phyloP scores from a whole-genome alignment of 2,888 invertebrate genomes.

The Diadegma fenestrale region DNA sequence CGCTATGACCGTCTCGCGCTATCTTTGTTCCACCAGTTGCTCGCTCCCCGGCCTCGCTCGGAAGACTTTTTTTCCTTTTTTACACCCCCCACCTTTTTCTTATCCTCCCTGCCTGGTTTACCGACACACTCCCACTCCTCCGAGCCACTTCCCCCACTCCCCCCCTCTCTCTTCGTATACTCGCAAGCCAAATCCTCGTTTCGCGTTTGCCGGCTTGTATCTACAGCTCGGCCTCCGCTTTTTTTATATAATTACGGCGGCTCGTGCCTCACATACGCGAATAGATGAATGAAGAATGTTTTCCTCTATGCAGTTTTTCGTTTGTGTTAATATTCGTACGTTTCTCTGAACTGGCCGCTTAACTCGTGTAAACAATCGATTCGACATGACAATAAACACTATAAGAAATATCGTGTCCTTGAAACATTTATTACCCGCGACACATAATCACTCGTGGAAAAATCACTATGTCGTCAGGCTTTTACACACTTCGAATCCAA shows the following conservation, averaged over 20 bases:
- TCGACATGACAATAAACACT: conserved; percentile 41
- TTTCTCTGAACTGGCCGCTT: conserved; percentile 2
- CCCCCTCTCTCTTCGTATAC: not conserved
- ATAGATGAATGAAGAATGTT: conserved; percentile 7
- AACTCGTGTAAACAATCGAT: conserved; percentile 20
- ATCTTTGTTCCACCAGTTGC: not conserved
- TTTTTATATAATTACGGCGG: conserved; percentile 33
- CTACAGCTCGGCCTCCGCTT: not conserved
- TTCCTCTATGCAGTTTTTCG: conserved; percentile 1
- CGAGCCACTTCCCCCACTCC: not conserved
- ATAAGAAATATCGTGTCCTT: conserved; percentile 17
- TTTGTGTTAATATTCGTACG: not conserved
- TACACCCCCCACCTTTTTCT: not conserved
- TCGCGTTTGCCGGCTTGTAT: conserved; percentile 24
- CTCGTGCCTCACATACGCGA: conserved; percentile 4
- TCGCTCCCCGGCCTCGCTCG: not conserved
- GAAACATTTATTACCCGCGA: conserved; percentile 29
- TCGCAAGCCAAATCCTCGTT: not conserved
- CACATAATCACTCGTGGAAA: conserved; percentile 15
- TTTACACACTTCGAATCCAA: conserved; percentile 32
- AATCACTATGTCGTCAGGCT: not conserved
- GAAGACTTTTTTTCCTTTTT: no score
- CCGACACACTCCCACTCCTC: not conserved
- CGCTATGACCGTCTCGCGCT: not conserved
- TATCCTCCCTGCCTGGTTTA: not conserved